These are phyloP conservation scores for Poecilia latipinna DNA, from an alignment of 2,113 vertebrate genomes.

Conservation along the genomic window DNA sequence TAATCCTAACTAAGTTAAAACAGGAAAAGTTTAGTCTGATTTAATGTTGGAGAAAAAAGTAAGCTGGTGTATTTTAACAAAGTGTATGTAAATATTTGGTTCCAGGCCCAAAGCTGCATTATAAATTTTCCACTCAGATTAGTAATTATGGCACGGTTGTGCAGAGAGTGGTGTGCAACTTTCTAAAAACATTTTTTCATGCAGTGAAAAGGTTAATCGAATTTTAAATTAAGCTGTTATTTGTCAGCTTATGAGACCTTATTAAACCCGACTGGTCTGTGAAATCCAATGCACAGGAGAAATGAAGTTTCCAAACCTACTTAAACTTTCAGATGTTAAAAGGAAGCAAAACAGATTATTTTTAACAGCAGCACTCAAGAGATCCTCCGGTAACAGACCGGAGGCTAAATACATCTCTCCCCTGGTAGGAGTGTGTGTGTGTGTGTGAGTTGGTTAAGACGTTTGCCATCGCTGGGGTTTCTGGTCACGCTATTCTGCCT, in stretches of 20 bases:
- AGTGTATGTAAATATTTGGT: background rate
- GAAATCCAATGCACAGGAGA: conserved; percentile 19
- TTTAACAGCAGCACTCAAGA: conserved; percentile 28
- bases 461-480: conserved; percentile 54
- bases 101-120: background rate
- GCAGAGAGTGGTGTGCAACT: background rate
- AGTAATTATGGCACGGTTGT: background rate
- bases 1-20: background rate
- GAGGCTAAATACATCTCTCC: conserved; percentile 49
- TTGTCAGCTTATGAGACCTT: conserved; percentile 23
- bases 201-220: background rate
- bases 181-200: background rate
- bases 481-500: conserved; percentile 72
- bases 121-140: background rate
- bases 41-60: background rate
- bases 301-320: conserved; percentile 23
- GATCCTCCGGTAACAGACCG: conserved; percentile 24
- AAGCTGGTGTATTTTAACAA: background rate
- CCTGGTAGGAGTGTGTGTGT: conserved; percentile 7
- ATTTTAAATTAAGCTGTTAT: conserved; percentile 25
- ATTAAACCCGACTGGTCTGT: conserved; percentile 26
- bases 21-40: background rate
- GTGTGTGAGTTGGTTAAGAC: conserved; percentile 46
- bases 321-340: conserved; percentile 48
- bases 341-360: conserved; percentile 53